A percentile compares a stretch with the other conserved stretches of the same genome.
Evolutionary conservation across 1,140 invertebrate species (phyloP).

Genomic region (Scaptomyza montana): DNA sequence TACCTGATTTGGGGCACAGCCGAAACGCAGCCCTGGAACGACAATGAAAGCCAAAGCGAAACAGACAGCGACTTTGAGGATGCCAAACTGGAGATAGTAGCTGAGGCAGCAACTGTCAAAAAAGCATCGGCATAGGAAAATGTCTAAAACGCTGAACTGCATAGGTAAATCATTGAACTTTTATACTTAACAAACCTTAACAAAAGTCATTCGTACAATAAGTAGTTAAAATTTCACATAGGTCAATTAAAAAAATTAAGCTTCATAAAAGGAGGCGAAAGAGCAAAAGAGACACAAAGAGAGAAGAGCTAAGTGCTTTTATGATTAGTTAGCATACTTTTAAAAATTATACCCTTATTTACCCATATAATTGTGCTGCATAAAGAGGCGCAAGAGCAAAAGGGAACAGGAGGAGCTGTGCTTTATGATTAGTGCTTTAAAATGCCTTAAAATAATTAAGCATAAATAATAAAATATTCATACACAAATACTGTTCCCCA

Average conservation of each 20-base stretch:
- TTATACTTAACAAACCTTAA: slow-evolving; percentile 21
- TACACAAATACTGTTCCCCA: too few relatives aligned
- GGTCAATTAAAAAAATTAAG: slow-evolving; percentile 5
- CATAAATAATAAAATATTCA: too few relatives aligned
- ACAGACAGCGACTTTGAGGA: slow-evolving; percentile 48
- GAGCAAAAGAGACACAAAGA: neutral
- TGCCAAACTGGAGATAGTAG: slow-evolving; percentile 45
- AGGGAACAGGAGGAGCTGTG: too few relatives aligned
- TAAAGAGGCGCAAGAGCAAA: too few relatives aligned
- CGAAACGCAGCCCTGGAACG: slow-evolving; percentile 88
- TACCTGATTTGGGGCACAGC: slow-evolving; percentile 88
- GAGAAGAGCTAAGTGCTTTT: too few relatives aligned
- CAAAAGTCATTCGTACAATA: slow-evolving; percentile 3
- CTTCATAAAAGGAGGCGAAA: neutral
- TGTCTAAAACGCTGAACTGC: too few relatives aligned
- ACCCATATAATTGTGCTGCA: too few relatives aligned
- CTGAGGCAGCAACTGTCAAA: neutral
- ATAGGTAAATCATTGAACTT: neutral
- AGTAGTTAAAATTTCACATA: slow-evolving; percentile 3
- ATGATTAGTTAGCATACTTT: too few relatives aligned
- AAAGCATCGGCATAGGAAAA: neutral
- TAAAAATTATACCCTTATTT: too few relatives aligned
- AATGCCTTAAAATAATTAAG: too few relatives aligned
- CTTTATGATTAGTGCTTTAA: too few relatives aligned
- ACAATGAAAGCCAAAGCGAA: slow-evolving; percentile 28